Evolutionary conservation across 2,797 vertebrate species (phyloP), one percentile per base, ranked within the genome.

Genomic region (Galagoides demidoff): DNA sequence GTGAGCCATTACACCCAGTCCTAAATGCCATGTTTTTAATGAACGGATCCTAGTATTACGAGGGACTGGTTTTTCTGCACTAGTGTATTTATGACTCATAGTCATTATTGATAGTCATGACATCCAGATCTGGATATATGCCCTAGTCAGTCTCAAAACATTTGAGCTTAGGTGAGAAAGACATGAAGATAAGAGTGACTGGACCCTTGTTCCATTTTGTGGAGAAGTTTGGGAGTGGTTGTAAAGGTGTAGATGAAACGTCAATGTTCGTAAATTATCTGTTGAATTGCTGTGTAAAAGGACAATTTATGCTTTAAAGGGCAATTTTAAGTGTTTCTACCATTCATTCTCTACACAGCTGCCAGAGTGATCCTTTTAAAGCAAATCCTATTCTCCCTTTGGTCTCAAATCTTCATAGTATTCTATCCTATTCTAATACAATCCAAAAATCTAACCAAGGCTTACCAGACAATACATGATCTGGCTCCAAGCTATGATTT

Each of bases 51-150:
- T 43, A 52, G 12, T 31, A 83, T 37, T 63, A 64, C 3, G 13
- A 64, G 37, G 71, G 66, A n/a, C 29, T 87, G 12, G 89, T 95
- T 88, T 89, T 89, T 81, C 85, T 74, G 85, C 59, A 87, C 34
- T 9, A 66, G 59, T 59, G 88, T 57, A 90, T 2, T 92, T 34
- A 63, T 95, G 86, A 94, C n/a, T 92, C 85, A 93, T 34, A 57
- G n/a, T 92, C 45, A 71, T 84, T 85, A 77, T 59, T 85, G 73
- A 96, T 43, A 94, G 64, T 59, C 37, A 52, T 57, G 52, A 79
- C 3, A 0, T 84, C 25, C 49, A 94, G 57, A 61, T 92, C 23
- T 82, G 76, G 70, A 83, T 71, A 85, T 55, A 55, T 37, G 63
- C 29, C 63, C 55, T 27, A 61, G 22, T 3, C 57, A 73, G 31